Evolutionary conservation across 2,888 invertebrate species (phyloP).

Genomic region (Aspidiotus destructor): DNA sequence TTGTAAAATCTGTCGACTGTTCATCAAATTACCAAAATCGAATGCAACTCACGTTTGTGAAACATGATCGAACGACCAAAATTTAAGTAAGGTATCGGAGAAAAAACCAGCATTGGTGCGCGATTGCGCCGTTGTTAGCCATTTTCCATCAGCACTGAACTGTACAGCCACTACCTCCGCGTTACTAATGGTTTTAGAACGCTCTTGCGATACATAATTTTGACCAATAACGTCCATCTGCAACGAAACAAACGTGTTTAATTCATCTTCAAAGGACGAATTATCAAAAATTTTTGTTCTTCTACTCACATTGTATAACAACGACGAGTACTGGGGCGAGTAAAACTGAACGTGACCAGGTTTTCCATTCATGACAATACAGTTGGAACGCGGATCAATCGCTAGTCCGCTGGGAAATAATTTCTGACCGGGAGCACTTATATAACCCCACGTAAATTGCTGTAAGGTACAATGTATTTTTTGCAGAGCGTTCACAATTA

Average conservation of each 20-base stretch:
- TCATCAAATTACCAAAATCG: background rate
- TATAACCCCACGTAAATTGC: constrained; percentile 54
- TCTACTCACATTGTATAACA: constrained; percentile 59
- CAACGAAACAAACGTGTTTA: background rate
- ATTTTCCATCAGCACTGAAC: constrained; percentile 54
- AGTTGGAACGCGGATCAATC: constrained; percentile 54
- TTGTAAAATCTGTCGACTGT: background rate
- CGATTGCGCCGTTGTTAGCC: constrained; percentile 64
- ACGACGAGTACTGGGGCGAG: constrained; percentile 52
- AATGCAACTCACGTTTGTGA: constrained; percentile 49
- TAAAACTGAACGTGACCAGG: constrained; percentile 68
- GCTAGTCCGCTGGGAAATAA: constrained; percentile 50
- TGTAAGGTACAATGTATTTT: constrained; percentile 52
- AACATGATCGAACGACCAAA: constrained; percentile 56
- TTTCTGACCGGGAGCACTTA: constrained; percentile 43
- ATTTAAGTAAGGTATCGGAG: constrained; percentile 60
- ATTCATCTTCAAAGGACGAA: constrained; percentile 6
- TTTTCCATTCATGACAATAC: constrained; percentile 60
- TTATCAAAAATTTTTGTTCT: background rate
- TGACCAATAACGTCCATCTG: constrained; percentile 61
- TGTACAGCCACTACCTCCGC: constrained; percentile 58
- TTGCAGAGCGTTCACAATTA: constrained; percentile 39
- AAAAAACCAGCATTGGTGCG: constrained; percentile 50
- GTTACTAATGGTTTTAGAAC: constrained; percentile 51
- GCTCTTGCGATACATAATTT: constrained; percentile 59